Base-by-base conservation (phyloP, 2,888 invertebrate genomes). In the Phengaris alcon region DNA sequence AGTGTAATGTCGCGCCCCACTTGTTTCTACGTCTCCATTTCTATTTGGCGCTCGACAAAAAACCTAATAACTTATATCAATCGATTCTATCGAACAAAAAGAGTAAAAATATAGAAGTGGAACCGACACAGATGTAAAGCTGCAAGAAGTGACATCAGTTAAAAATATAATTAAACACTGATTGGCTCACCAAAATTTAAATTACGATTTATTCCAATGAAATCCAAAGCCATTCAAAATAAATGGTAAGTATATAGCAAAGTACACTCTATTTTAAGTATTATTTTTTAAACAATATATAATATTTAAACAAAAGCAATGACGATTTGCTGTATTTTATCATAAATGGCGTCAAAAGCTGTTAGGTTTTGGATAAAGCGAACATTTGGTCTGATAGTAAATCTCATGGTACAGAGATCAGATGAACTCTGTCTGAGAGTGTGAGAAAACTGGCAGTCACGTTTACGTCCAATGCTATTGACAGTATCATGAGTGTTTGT, bases 11-110 rank as follows among this genome's bases (percentile, higher is more conserved):
- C 55, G 8, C n/a, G 44, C 68, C 68, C 75, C 72, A 72, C 54
- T 72, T 52, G 64, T 64, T 64, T 35, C 64, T 52, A 52, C 35
- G 68, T 68, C 48, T 74, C 59, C 46, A 75, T 55, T 48, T 68
- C 22, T 51, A 12, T 69, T 44, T 59, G 6, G 13, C 12, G 12
- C 51, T 59, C 64, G 70, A 54, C 51, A 68, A 78, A 79, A 81
- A 80, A 79, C 76, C 77, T 77, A 81, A 81, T 80, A 80, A 80
- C 79, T 80, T 76, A 81, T 80, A 85, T 84, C 84, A 79, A 84
- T 85, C 84, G 84, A 86, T 87, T 86, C 84, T 82, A 81, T 83
- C 82, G 80, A 79, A 83, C 75, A 90, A 91, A 91, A 90, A 89
- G 86, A 79, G 83, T 87, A 89, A 88, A 88, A 86, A 90, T 89